Evolutionary conservation across 23 tunicate genomes (phyloP), one percentile per base, ranked within the genome.

Genomic region (Halocynthia roretzi): DNA sequence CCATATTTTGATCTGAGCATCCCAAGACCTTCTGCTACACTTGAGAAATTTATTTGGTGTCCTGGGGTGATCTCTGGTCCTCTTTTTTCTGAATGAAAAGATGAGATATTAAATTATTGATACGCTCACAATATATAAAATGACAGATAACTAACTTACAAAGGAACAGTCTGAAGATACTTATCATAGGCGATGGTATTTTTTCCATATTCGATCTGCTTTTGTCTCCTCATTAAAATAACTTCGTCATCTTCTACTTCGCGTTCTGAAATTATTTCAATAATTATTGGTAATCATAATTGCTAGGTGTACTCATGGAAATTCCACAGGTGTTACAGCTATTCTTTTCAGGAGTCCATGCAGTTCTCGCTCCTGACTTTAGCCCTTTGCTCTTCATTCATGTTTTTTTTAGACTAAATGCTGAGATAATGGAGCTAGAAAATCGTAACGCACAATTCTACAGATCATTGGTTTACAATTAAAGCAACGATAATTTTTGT

Each of bases 201-300:
- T 68, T 92, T 92, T 53, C 98, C 98, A 55, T 92, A 92, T 71
- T 83, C 87, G 23, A 92, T 86, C 62, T 92, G 98, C 54, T 92
- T 92, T 69, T 92, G 88, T 8, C 87, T 80, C 7, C 98, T 65
- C 80, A 79, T 76, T 52, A 92, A 56, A 75, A 92, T 85, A 10
- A 82, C 84, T 48, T 74, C 78, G 31, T 74, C 78, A 56, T 74
- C 78, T 56, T 74, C 78, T 22, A 74, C 31, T 48, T 54, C 44
- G 44, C 44, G 44, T 31, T 31, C 44, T 31, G 44, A 1, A 31
- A 31, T 31, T 31, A 31, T 31, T 31, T 31, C 44, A 31, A 31
- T 31, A 31, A 31, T 31, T 31, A 31, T 31, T 31, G 44, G 44
- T 31, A 31, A 31, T 31, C 44, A 1, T 31, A 31, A 31, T 31